A percentile compares a stretch with the other conserved stretches of the same genome.
phyloP scores from a whole-genome alignment of 2,797 vertebrate genomes.

The Semotilus atromaculatus region DNA sequence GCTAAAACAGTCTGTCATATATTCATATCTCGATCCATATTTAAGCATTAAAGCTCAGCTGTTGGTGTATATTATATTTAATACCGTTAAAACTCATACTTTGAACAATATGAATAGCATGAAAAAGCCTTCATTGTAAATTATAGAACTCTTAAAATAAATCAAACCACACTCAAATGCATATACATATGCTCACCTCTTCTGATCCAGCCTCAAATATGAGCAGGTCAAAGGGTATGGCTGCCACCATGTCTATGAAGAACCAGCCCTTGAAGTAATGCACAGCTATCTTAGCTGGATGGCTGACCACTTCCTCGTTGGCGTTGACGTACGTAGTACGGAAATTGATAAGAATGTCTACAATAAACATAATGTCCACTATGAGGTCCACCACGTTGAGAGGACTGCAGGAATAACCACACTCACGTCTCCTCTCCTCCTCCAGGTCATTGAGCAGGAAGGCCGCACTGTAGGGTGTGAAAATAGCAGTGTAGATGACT shows the following conservation, averaged over 20 bases:
- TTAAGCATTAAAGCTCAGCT: not conserved
- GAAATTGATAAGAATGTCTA: conserved; percentile 99
- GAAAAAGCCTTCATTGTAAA: not conserved
- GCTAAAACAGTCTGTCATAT: not conserved
- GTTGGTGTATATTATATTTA: not conserved
- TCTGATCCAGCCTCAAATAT: conserved; percentile 98
- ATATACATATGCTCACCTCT: conserved; percentile 83
- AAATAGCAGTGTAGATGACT: conserved; percentile 98
- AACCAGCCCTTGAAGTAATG: conserved; percentile 99
- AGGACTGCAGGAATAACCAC: conserved; percentile 97
- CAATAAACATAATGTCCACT: conserved; percentile 99
- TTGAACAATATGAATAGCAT: not conserved
- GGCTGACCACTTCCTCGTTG: conserved; percentile 99
- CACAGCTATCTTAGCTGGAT: conserved; percentile 95
- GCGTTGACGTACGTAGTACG: conserved; percentile 96
- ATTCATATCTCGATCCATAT: not conserved
- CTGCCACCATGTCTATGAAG: conserved; percentile 99
- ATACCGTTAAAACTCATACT: not conserved
- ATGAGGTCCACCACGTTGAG: conserved; percentile 98
- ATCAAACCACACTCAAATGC: not conserved
- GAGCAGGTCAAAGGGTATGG: conserved; percentile 97
- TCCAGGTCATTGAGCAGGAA: conserved; percentile 96
- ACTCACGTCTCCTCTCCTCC: conserved; percentile 90
- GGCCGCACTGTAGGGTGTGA: conserved; percentile 97
- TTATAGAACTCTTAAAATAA: not conserved